phyloP scores from a whole-genome alignment of 2,888 invertebrate genomes.

The Elmis aenea region DNA sequence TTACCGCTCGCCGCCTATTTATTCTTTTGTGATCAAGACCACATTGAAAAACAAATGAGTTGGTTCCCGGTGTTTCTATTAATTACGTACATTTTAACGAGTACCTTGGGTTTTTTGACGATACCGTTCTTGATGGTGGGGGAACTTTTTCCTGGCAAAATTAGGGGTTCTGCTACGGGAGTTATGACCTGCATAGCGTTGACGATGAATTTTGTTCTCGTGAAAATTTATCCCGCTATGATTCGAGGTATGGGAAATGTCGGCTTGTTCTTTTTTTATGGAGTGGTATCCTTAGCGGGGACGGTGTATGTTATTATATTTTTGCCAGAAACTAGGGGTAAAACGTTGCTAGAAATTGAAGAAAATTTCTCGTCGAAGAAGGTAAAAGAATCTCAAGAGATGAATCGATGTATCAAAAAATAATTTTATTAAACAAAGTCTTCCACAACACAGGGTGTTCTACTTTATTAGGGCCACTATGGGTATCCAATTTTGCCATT shows the following conservation, averaged over 20 bases:
- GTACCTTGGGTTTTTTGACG: slow-evolving; percentile 53
- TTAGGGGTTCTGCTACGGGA: slow-evolving; percentile 51
- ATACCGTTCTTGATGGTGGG: slow-evolving; percentile 56
- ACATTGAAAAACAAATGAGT: slow-evolving; percentile 30
- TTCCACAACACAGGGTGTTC: no score
- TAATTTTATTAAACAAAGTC: no score
- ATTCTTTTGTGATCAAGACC: slow-evolving; percentile 33
- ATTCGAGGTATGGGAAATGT: slow-evolving; percentile 40
- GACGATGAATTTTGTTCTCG: slow-evolving; percentile 50
- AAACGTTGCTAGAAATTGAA: slow-evolving; percentile 51
- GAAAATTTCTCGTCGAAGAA: slow-evolving; percentile 41
- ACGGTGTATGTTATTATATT: slow-evolving; percentile 48
- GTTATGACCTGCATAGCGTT: slow-evolving; percentile 49
- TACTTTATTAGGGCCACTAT: no score
- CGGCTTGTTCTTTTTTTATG: slow-evolving; percentile 52
- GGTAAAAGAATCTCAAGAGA: no score
- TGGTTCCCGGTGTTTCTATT: slow-evolving; percentile 47
- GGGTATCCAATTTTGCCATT: no score
- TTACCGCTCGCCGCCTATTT: slow-evolving; percentile 47
- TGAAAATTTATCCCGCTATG: slow-evolving; percentile 51
- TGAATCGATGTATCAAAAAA: no score
- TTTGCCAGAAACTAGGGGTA: slow-evolving; percentile 53
- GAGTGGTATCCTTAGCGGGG: slow-evolving; percentile 45
- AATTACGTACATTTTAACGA: slow-evolving; percentile 49
- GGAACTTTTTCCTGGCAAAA: slow-evolving; percentile 52